These are phyloP conservation scores for Oplegnathus fasciatus DNA, from an alignment of 2,113 vertebrate genomes.

Conservation along the genomic window DNA sequence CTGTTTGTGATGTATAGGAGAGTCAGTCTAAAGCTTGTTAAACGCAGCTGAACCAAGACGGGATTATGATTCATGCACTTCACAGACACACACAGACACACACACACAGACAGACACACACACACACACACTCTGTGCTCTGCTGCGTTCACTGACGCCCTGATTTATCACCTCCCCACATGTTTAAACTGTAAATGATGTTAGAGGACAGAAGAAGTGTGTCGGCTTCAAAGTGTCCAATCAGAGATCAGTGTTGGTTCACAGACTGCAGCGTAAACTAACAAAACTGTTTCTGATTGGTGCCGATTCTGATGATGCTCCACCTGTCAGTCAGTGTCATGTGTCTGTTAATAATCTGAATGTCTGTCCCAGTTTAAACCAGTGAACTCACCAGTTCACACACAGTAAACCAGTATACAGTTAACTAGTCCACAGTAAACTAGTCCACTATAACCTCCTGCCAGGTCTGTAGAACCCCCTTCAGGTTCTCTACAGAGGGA, in stretches of 20 bases:
- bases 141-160: constrained; percentile 50
- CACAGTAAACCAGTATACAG: too few species aligned
- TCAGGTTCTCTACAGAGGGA: too few species aligned
- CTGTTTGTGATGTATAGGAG: constrained; percentile 56
- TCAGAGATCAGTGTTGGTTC: background rate
- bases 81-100: constrained; percentile 20
- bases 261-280: too few species aligned
- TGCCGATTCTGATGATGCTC: too few species aligned
- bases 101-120: constrained; percentile 23
- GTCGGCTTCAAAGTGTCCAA: background rate
- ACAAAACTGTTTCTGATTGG: too few species aligned
- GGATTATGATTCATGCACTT: constrained; percentile 68
- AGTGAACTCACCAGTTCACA: too few species aligned
- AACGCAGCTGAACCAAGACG: constrained; percentile 69
- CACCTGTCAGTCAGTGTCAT: too few species aligned
- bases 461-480: too few species aligned
- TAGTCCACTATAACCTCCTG: too few species aligned
- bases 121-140: constrained; percentile 16
- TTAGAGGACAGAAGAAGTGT: constrained; percentile 20
- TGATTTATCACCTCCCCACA: constrained; percentile 59
- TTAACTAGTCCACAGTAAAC: too few species aligned
- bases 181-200: constrained; percentile 44
- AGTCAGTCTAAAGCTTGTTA: constrained; percentile 71
- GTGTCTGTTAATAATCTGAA: too few species aligned
- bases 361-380: too few species aligned